Base-by-base conservation (phyloP, 2,113 vertebrate species). In the Thryonomys swinderianus region DNA sequence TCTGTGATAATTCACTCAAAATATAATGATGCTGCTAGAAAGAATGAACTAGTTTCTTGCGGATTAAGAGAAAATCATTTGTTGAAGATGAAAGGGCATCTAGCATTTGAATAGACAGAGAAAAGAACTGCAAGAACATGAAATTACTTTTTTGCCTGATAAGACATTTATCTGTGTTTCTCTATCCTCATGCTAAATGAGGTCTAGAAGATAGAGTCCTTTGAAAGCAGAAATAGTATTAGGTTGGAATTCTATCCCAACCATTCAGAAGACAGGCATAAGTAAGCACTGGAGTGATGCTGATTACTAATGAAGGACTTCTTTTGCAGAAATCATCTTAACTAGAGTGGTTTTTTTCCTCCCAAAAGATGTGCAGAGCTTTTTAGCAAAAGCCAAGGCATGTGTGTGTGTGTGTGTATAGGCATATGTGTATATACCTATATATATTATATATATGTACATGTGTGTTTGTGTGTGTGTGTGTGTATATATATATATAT, bases 31-130 rank as follows among this genome's bases (percentile, higher is more conserved):
- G 95, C 96, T 85, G 97, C 95, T 95, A 96, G 92, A 95, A 96
- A 97, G 94, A 90, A 90, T 97, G 96, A 96, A 90, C 87, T 96
- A 87, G 62, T 95, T 98, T 98, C 88, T 91, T 97, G 93, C 14
- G 3, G 96, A 83, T 95, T 98, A 95, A 16, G 91, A 97, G 92
- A 94, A 98, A 97, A 87, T 90, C 42, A 7, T 97, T 97, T 97
- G 96, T 97, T 88, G 96, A 92, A 97, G 96, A 97, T 97, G 97
- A 96, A 98, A 97, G 87, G 96, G 73, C 85, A 97, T 95, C 78
- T 76, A 84, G 53, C 91, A 88, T 97, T 98, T 96, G 95, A 97
- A 97, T 79, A 96, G 74, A 96, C 97, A 90, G 66, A 88, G 93
- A 97, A 96, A 97, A 97, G 71, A 97, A 97, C 90, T 94, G 95